A percentile compares a stretch with the other conserved stretches of the same genome.
phyloP scores from a whole-genome alignment of 2,888 invertebrate genomes.

The Sarcophaga variegata region DNA sequence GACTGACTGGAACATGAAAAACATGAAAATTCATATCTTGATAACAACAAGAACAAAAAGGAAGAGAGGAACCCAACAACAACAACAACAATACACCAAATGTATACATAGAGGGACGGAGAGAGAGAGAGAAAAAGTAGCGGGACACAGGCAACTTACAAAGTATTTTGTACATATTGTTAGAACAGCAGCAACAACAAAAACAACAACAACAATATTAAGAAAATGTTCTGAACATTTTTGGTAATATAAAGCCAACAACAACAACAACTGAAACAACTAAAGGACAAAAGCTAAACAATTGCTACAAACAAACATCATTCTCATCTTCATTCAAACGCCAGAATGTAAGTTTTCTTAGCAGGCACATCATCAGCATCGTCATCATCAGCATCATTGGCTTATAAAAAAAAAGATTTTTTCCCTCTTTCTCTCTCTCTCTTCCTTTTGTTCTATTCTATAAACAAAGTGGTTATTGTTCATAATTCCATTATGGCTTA shows the following conservation, averaged over 20 bases:
- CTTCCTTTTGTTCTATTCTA: conserved; percentile 22
- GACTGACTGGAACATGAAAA: conserved; percentile 67
- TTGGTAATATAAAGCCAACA: conserved; percentile 47
- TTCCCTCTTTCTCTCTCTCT: neutral
- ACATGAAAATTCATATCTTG: conserved; percentile 69
- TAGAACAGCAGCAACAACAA: conserved; percentile 10
- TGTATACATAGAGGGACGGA: neutral
- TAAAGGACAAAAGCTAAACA: conserved; percentile 11
- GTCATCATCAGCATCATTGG: conserved; percentile 23
- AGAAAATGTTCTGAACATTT: conserved; percentile 36
- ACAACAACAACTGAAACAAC: neutral
- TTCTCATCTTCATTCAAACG: conserved; percentile 47
- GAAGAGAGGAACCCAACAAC: neutral
- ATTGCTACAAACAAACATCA: conserved; percentile 31
- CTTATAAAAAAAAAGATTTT: conserved; percentile 22
- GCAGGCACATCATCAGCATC: conserved; percentile 41
- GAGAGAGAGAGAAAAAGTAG: neutral
- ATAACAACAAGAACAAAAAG: conserved; percentile 43
- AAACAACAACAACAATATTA: neutral
- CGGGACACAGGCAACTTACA: conserved; percentile 40
- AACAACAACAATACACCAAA: conserved; percentile 10
- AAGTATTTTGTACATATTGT: conserved; percentile 35
- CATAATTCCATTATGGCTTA: conserved; percentile 69
- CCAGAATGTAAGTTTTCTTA: conserved; percentile 42
- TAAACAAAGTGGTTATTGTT: conserved; percentile 66